A percentile compares a stretch with the other conserved stretches of the same genome.
These are phyloP conservation scores for Manduca sexta DNA, from an alignment of 1,140 invertebrate species.

Conservation along the genomic window DNA sequence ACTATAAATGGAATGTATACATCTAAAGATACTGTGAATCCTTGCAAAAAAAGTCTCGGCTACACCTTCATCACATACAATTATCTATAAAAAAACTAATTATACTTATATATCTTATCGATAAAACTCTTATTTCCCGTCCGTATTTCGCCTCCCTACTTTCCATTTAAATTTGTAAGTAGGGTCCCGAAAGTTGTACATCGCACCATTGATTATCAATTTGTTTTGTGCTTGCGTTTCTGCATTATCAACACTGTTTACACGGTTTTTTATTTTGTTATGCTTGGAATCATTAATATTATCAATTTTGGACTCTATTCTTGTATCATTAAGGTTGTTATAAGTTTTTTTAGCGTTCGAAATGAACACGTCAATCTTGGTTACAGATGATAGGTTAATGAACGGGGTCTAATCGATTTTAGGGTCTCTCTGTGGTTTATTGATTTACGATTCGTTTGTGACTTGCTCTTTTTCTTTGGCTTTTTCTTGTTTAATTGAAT, in stretches of 20 bases:
- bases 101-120: no score
- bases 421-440: constrained; percentile 57
- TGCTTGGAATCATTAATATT: constrained; percentile 43
- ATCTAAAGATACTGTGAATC: no score
- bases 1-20: no score
- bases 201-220: constrained; percentile 65
- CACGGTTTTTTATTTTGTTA: constrained; percentile 52
- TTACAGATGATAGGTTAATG: constrained; percentile 67
- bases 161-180: no score
- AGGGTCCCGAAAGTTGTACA: background rate
- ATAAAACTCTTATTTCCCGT: no score
- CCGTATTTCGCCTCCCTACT: no score
- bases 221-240: constrained; percentile 64
- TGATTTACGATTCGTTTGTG: constrained; percentile 62
- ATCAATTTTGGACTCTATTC: constrained; percentile 30
- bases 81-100: no score
- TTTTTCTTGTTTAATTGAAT: constrained; percentile 39
- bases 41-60: no score
- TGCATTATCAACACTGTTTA: constrained; percentile 68
- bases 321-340: constrained; percentile 17
- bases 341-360: constrained; percentile 12
- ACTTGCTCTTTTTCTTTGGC: constrained; percentile 56
- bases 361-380: constrained; percentile 65
- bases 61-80: no score
- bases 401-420: constrained; percentile 57